These are phyloP conservation scores for Dryadula phaetusa DNA, from an alignment of 2,888 invertebrate species.

Conservation along the genomic window DNA sequence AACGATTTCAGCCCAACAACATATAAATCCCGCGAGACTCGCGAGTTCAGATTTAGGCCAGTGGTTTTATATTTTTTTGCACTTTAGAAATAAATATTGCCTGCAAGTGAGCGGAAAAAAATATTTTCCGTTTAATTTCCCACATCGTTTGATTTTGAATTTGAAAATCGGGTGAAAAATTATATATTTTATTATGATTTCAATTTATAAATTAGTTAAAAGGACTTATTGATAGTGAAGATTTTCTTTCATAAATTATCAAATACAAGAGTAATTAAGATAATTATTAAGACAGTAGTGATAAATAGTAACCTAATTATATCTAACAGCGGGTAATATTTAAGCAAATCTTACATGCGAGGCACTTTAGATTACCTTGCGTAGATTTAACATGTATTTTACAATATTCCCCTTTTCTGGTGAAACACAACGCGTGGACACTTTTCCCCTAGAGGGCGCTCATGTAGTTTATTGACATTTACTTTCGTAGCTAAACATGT, in stretches of 20 bases:
- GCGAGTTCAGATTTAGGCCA: constrained; percentile 27
- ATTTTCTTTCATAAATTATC: too few species aligned
- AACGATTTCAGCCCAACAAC: neutral
- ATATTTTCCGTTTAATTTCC: neutral
- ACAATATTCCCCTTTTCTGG: constrained; percentile 54
- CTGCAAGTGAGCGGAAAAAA: neutral
- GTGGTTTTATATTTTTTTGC: constrained; percentile 14
- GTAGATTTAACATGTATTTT: constrained; percentile 53
- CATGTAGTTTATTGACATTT: constrained; percentile 82
- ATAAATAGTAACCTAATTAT: too few species aligned
- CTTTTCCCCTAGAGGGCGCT: constrained; percentile 67
- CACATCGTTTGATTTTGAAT: neutral
- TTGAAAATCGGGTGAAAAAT: too few species aligned
- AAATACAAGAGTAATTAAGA: too few species aligned
- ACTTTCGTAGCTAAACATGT: constrained; percentile 78
- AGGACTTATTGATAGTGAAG: too few species aligned
- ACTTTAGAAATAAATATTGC: constrained; percentile 6
- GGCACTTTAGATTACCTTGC: constrained; percentile 34
- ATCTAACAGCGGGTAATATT: neutral
- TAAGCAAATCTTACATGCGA: neutral
- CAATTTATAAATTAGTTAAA: neutral
- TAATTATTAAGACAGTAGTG: too few species aligned
- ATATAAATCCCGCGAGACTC: constrained; percentile 7
- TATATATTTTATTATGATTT: neutral
- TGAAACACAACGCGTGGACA: constrained; percentile 68